Evolutionary conservation across 1,140 invertebrate genomes (phyloP).

Genomic region (Leptestheria dahalacensis): DNA sequence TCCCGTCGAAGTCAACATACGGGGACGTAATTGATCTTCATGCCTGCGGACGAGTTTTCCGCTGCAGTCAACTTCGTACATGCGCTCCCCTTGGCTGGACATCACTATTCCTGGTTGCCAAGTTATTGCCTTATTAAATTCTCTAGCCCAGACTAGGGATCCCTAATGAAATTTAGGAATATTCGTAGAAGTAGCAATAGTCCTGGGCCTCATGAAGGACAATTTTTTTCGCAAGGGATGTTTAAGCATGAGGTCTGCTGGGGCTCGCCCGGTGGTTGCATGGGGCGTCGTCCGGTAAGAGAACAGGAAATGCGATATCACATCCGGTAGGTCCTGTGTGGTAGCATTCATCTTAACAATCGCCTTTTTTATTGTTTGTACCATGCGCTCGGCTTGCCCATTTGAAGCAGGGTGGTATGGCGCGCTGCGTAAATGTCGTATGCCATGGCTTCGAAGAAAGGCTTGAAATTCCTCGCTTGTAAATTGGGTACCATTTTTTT

Average conservation of each 20-base stretch:
- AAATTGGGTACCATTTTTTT: slow-evolving; percentile 30
- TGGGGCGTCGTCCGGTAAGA: not conserved
- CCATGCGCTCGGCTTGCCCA: slow-evolving; percentile 22
- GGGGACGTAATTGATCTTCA: not conserved
- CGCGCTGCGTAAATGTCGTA: slow-evolving; percentile 18
- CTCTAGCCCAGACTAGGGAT: not conserved
- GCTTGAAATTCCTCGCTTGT: slow-evolving; percentile 26
- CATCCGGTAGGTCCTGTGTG: not conserved
- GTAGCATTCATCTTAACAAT: not conserved
- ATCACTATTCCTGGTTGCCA: not conserved
- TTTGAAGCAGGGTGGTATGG: slow-evolving; percentile 30
- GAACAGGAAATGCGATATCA: not conserved
- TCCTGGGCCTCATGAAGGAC: not conserved
- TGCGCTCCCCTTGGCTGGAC: not conserved
- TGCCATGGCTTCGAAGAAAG: slow-evolving; percentile 28
- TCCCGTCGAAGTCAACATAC: too few relatives aligned
- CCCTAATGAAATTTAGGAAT: not conserved
- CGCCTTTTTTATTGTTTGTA: slow-evolving; percentile 12
- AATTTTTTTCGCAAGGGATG: not conserved
- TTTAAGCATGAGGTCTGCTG: not conserved
- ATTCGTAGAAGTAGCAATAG: not conserved
- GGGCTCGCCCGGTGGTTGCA: not conserved
- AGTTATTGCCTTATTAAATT: not conserved
- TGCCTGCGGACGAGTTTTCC: not conserved
- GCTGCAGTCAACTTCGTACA: not conserved